Conservation (phyloP, 2,888 invertebrate genomes). For the Noctua comes region DNA sequence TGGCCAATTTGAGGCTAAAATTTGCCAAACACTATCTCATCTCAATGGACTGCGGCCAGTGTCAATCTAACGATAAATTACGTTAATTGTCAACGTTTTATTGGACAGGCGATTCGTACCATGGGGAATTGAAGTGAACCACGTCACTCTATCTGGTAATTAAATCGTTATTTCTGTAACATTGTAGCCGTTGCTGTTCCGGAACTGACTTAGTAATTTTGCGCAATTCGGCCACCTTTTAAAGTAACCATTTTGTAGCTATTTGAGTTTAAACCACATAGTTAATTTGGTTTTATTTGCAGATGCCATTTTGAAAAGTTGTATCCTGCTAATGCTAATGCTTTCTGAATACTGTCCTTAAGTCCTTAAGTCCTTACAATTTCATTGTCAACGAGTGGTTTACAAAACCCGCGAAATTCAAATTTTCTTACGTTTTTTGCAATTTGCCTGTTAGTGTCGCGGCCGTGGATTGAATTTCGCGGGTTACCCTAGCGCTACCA, state of each 20-base stretch:
- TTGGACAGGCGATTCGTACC: conserved; percentile 77
- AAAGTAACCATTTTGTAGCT: conserved; percentile 13
- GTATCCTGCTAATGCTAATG: too few species aligned
- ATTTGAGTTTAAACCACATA: conserved; percentile 10
- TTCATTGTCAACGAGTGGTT: too few species aligned
- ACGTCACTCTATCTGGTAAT: conserved; percentile 58
- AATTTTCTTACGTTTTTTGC: too few species aligned
- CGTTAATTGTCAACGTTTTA: conserved; percentile 80
- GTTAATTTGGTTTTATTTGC: neutral
- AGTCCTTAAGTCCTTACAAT: too few species aligned
- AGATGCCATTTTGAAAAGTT: conserved; percentile 1
- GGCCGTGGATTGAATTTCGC: too few species aligned
- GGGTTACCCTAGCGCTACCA: too few species aligned
- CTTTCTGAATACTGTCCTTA: too few species aligned
- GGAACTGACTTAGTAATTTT: conserved; percentile 32
- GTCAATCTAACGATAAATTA: conserved; percentile 80
- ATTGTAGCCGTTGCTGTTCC: conserved; percentile 31
- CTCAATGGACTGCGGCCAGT: conserved; percentile 59
- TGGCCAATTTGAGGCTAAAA: conserved; percentile 56
- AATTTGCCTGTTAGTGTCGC: too few species aligned
- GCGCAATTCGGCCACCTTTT: conserved; percentile 4
- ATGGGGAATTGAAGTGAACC: conserved; percentile 64
- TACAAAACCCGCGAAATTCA: too few species aligned
- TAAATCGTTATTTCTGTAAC: conserved; percentile 52
- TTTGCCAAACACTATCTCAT: conserved; percentile 59